These are phyloP conservation scores for Eubasilissa splendida DNA, from an alignment of 2,888 invertebrate species.

Conservation along the genomic window DNA sequence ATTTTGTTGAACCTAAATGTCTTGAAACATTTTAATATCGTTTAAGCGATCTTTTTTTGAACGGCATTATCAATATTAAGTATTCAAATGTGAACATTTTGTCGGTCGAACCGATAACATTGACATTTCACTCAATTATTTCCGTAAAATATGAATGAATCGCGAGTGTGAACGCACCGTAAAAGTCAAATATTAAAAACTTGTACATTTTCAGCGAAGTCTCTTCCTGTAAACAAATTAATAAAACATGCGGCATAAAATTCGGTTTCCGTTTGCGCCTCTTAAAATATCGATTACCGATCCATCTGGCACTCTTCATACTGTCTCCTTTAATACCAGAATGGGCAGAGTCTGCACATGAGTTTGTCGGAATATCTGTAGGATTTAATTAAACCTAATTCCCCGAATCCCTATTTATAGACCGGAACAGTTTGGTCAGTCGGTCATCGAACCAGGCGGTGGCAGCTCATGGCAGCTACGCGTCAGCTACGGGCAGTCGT, in stretches of 20 bases:
- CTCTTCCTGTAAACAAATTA: too few species aligned
- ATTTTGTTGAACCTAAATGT: too few species aligned
- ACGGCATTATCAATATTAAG: too few species aligned
- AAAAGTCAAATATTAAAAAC: too few species aligned
- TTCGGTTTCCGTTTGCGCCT: neutral
- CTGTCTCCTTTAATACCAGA: neutral
- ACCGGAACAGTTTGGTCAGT: slow-evolving; percentile 20
- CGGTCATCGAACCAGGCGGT: slow-evolving; percentile 39
- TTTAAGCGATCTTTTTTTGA: too few species aligned
- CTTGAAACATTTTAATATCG: too few species aligned
- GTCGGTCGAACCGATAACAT: too few species aligned
- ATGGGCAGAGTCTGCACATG: neutral
- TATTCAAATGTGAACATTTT: too few species aligned
- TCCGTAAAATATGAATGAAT: too few species aligned
- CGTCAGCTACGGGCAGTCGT: neutral
- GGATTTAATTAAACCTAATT: slow-evolving; percentile 33
- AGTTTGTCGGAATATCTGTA: slow-evolving; percentile 13
- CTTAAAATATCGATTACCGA: neutral
- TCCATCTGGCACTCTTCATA: neutral
- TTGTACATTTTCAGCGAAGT: too few species aligned
- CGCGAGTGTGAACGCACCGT: too few species aligned
- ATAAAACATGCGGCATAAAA: neutral
- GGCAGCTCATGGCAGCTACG: neutral
- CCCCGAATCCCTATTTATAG: slow-evolving; percentile 27
- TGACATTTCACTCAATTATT: too few species aligned